phyloP scores from a whole-genome alignment of 2,888 invertebrate genomes.

The Cartodere bifasciata region DNA sequence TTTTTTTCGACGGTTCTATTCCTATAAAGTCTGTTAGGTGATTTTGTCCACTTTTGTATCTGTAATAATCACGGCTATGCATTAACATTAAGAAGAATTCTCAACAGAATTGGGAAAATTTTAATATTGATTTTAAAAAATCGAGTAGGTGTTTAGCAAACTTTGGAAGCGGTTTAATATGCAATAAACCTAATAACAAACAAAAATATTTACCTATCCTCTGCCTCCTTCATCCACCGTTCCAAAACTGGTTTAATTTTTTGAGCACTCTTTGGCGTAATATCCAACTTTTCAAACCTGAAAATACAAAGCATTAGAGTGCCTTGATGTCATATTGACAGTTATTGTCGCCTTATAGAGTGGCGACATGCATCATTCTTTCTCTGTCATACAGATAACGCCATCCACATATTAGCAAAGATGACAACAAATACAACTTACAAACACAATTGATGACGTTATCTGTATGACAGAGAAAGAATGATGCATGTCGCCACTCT shows the following conservation, averaged over 20 bases:
- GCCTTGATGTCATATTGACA: too few relatives aligned
- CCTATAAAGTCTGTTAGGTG: conserved; percentile 93
- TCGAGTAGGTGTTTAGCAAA: neutral
- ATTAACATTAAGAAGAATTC: neutral
- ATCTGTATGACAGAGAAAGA: too few relatives aligned
- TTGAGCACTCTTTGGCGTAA: conserved; percentile 98
- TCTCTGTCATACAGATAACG: too few relatives aligned
- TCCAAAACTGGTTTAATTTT: conserved; percentile 98
- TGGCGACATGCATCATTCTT: too few relatives aligned
- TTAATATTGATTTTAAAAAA: neutral
- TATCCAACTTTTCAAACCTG: conserved; percentile 98
- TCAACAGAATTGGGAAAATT: neutral
- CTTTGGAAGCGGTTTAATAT: too few relatives aligned
- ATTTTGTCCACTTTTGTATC: conserved; percentile 85
- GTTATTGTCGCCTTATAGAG: too few relatives aligned
- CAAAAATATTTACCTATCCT: conserved; percentile 65
- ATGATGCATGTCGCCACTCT: too few relatives aligned
- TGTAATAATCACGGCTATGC: conserved; percentile 39
- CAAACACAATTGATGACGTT: too few relatives aligned
- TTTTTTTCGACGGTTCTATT: conserved; percentile 92
- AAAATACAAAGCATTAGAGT: too few relatives aligned
- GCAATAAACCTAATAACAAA: neutral
- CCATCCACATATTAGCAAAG: too few relatives aligned
- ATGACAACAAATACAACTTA: too few relatives aligned
- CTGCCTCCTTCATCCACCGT: conserved; percentile 98